A percentile compares a stretch with the other conserved stretches of the same genome.
phyloP scores from a whole-genome alignment of 2,797 vertebrate species.

The Melanotaenia parkinsoni region DNA sequence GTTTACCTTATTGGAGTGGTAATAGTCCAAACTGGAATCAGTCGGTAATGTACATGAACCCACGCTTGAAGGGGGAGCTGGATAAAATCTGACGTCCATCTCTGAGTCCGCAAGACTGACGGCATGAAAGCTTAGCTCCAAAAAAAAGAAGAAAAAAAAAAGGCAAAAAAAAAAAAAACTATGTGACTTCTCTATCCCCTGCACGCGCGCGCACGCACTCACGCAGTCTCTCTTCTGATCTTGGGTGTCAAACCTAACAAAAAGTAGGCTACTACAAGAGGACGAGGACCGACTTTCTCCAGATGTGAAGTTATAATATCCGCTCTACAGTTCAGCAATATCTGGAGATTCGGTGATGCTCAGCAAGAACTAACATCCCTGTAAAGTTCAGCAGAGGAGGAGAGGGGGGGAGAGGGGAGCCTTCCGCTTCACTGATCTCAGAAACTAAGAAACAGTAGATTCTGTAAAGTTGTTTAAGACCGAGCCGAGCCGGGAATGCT shows the following conservation, averaged over 20 bases:
- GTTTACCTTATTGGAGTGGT: conserved; percentile 97
- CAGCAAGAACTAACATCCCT: conserved; percentile 59
- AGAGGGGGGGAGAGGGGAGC: conserved; percentile 19
- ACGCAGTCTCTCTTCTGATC: conserved; percentile 14
- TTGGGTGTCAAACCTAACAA: conserved; percentile 72
- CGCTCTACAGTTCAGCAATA: conserved; percentile 66
- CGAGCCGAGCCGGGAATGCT: conserved; percentile 17
- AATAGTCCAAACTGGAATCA: conserved; percentile 96
- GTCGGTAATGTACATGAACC: conserved; percentile 93
- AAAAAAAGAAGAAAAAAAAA: conserved; percentile 25
- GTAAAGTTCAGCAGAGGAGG: conserved; percentile 70
- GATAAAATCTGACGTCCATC: conserved; percentile 99
- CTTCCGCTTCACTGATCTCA: conserved; percentile 4
- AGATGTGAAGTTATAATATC: conserved; percentile 64
- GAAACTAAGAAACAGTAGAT: conserved; percentile 23
- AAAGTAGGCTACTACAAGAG: conserved; percentile 70
- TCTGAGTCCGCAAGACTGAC: conserved; percentile 88
- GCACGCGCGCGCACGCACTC: conserved; percentile 23
- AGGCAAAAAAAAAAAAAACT: conserved; percentile 58
- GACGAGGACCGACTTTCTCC: conserved; percentile 64
- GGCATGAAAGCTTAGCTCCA: conserved; percentile 86
- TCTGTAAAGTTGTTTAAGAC: conserved; percentile 39
- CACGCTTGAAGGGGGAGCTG: conserved; percentile 94
- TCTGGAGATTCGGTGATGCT: conserved; percentile 69
- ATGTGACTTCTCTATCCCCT: conserved; percentile 66